Base-by-base conservation (phyloP, 1,140 invertebrate genomes). In the Vollenhovia emeryi region DNA sequence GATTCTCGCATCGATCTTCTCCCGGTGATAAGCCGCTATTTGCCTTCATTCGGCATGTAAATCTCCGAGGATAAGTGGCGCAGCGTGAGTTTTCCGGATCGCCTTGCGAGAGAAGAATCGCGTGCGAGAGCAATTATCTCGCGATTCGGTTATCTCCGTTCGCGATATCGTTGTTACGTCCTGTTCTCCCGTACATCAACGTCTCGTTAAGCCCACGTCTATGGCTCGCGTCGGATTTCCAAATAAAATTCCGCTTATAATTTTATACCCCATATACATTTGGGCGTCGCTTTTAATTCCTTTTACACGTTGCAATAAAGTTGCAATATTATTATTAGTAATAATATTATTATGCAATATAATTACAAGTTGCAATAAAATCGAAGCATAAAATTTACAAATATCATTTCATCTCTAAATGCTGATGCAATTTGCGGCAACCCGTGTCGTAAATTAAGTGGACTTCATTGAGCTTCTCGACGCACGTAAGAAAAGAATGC, bases 41-140 rank as follows among this genome's bases (percentile, higher is more conserved):
- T 36, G 57, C 45, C 45, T 24, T 79, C 57, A 43, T 84, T 78
- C 21, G 33, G 36, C 24, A 80, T 82, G 78, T 36, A 59, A 82
- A 82, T 82, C 27, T 9, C 18, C 66, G 5, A 50, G n/a, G 50
- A 40, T 82, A 57, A 82, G 62, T 82, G 78, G 78, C 66, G 21
- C 78, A 82, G 78, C 78, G 66, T 82, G 78, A 82, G 78, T 82
- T 82, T 82, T 82, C 78, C 78, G 78, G 66, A 57, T 59, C 66
- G 78, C n/a, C 40, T 57, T 48, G 4, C 64, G 18, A n/a, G 7
- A 30, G 50, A 71, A 80, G 64, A 71, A 69, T 80, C 36, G 21
- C 24, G 6, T 82, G 64, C 52, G 66, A 71, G 52, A 36, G 78
- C 24, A 21, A 57, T 82, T 82, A 80, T 80, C 57, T 40, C 30